These are phyloP conservation scores for Crenuchus spilurus DNA, from an alignment of 2,797 vertebrate genomes.

Conservation along the genomic window DNA sequence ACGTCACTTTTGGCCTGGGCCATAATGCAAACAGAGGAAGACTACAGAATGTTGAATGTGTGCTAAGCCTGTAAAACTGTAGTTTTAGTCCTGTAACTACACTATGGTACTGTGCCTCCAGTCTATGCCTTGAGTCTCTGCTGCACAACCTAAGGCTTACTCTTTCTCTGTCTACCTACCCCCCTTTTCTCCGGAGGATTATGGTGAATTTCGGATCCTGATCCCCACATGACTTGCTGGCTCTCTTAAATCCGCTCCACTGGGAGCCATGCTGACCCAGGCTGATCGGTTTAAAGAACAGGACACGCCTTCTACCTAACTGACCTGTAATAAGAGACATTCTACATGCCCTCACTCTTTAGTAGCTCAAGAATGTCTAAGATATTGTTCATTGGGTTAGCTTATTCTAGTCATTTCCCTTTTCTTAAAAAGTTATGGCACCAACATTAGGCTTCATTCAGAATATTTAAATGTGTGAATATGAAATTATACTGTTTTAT, in stretches of 20 bases:
- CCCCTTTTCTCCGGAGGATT: constrained; percentile 66
- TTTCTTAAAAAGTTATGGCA: too few species aligned
- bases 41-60: not conserved
- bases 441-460: too few species aligned
- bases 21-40: constrained; percentile 54
- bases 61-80: not conserved
- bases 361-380: not conserved
- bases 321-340: not conserved
- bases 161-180: constrained; percentile 34
- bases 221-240: constrained; percentile 74
- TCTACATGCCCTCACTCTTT: not conserved
- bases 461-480: too few species aligned
- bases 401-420: too few species aligned
- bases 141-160: constrained; percentile 25
- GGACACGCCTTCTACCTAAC: constrained; percentile 22
- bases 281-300: constrained; percentile 37
- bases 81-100: not conserved
- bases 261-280: constrained; percentile 31
- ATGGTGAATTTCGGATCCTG: constrained; percentile 67
- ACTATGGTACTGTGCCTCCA: not conserved
- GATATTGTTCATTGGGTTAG: too few species aligned
- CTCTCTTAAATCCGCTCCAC: constrained; percentile 67
- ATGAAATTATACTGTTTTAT: too few species aligned
- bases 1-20: constrained; percentile 61
- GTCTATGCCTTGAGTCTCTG: not conserved